Evolutionary conservation across 2,113 vertebrate species (phyloP).

Genomic region (Dermatemys mawii): DNA sequence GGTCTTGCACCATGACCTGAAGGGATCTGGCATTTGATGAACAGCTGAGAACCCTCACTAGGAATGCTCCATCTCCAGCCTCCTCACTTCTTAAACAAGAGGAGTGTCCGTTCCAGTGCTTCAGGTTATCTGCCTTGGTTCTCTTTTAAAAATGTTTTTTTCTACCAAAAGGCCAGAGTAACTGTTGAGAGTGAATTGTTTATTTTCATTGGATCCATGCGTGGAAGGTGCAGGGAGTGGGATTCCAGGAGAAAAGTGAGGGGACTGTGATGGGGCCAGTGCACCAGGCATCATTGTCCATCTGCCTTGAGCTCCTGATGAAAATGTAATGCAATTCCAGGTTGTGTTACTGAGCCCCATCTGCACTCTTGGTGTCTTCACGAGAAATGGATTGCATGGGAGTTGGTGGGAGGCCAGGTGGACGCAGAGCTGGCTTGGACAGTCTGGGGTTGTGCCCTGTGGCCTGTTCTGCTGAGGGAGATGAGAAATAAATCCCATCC

Average conservation of each 20-base stretch:
- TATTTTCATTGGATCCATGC: not conserved
- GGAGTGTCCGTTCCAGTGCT: not conserved
- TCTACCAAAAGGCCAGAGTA: not conserved
- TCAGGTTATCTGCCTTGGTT: not conserved
- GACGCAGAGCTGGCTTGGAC: not conserved
- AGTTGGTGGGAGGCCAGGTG: not conserved
- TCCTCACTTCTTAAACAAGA: not conserved
- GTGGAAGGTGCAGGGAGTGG: not conserved
- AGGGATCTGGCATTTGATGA: not conserved
- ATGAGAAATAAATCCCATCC: not conserved
- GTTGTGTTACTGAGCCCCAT: not conserved
- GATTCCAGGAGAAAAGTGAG: not conserved
- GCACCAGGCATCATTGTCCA: constrained; percentile 10
- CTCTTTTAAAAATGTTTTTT: not conserved
- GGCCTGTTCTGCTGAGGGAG: not conserved
- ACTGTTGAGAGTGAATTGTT: not conserved
- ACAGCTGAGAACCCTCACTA: not conserved
- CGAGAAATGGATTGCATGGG: not conserved
- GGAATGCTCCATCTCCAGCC: not conserved
- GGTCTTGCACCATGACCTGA: not conserved
- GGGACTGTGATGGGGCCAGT: constrained; percentile 15
- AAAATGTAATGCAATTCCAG: not conserved
- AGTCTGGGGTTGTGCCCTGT: not conserved
- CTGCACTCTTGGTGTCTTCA: not conserved
- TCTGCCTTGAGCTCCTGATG: not conserved